phyloP scores from a whole-genome alignment of 2,888 invertebrate species.

The Chalcis sispes region DNA sequence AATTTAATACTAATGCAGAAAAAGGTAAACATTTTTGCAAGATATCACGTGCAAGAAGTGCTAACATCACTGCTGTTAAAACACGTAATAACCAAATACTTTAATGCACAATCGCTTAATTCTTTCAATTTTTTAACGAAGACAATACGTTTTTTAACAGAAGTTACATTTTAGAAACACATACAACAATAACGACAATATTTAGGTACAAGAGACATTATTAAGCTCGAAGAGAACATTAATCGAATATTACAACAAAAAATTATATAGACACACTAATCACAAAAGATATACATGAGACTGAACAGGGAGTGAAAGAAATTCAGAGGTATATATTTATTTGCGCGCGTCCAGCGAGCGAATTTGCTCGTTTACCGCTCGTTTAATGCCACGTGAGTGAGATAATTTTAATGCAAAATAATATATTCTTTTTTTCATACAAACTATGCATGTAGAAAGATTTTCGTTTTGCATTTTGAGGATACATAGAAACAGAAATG shows the following conservation, averaged over 20 bases:
- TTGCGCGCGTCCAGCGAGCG: not conserved
- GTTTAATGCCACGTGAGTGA: not conserved
- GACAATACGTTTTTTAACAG: constrained; percentile 50
- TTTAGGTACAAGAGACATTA: constrained; percentile 45
- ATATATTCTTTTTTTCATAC: not conserved
- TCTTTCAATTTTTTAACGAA: not conserved
- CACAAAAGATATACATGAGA: constrained; percentile 34
- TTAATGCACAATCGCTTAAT: not conserved
- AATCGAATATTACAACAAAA: constrained; percentile 27
- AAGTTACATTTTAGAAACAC: constrained; percentile 45
- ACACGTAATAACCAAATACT: constrained; percentile 18
- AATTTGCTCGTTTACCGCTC: not conserved
- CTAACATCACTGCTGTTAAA: constrained; percentile 47
- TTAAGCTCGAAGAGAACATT: constrained; percentile 54
- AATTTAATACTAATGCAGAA: constrained; percentile 43
- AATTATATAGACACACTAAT: constrained; percentile 14
- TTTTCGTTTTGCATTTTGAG: constrained; percentile 10
- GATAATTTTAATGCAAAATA: not conserved
- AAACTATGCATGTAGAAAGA: constrained; percentile 2
- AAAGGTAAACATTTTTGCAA: constrained; percentile 32
- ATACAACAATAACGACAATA: constrained; percentile 51
- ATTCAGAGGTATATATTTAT: constrained; percentile 16
- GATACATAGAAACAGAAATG: constrained; percentile 20
- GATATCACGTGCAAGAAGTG: constrained; percentile 54
- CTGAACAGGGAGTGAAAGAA: constrained; percentile 45